These are phyloP conservation scores for Rhynchotus rufescens DNA, from an alignment of 2,797 vertebrate species.

Conservation along the genomic window DNA sequence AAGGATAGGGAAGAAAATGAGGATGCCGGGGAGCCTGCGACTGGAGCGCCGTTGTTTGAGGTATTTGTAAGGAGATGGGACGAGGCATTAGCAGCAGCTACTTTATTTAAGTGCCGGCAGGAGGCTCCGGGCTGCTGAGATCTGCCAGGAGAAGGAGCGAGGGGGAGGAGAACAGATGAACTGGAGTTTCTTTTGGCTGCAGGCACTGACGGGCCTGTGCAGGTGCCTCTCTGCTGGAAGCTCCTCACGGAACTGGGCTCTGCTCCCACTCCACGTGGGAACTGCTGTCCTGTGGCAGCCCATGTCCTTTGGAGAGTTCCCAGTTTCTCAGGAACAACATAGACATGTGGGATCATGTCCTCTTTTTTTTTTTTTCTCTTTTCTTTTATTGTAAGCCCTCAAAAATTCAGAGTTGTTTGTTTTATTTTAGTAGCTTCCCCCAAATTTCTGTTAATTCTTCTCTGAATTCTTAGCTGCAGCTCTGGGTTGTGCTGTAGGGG, in stretches of 20 bases:
- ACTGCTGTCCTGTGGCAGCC: background rate
- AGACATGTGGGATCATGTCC: background rate
- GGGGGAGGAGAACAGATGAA: background rate
- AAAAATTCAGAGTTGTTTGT: fast-evolving
- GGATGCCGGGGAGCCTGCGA: background rate
- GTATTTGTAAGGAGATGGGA: background rate
- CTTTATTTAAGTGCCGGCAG: background rate
- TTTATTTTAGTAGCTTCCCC: background rate
- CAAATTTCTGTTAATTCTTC: background rate
- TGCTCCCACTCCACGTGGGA: fast-evolving
- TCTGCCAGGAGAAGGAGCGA: background rate
- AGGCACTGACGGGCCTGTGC: background rate
- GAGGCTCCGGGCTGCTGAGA: background rate
- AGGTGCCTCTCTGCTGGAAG: background rate
- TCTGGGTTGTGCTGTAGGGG: background rate
- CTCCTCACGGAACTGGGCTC: fast-evolving
- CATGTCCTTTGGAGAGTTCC: background rate
- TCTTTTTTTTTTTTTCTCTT: background rate
- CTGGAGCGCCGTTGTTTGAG: background rate
- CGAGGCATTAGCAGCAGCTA: background rate
- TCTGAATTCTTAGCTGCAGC: background rate
- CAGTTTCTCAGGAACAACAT: background rate
- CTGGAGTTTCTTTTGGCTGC: background rate
- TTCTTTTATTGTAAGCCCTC: background rate
- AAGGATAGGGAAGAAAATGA: background rate